Base-by-base conservation (phyloP, 2,797 vertebrate species). In the Phalloptychus januarius region DNA sequence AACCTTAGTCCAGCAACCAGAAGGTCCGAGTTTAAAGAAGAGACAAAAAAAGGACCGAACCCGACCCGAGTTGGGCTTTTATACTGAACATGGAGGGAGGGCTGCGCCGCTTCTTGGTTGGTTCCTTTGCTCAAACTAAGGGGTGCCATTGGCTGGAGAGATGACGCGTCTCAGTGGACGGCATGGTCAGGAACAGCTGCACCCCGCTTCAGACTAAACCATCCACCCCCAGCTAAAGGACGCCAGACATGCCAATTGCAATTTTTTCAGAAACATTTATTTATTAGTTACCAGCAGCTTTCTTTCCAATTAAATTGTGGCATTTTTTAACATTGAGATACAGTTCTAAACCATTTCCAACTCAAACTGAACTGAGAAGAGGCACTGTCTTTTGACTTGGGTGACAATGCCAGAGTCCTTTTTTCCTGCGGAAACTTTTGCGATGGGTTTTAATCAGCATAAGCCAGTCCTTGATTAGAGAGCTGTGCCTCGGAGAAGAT, bases 351-450 rank as follows among this genome's bases (percentile, higher is more conserved):
- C 92, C 91, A 86, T 94, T 93, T 92, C 81, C 80, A 95, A 95
- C 93, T 92, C 90, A 95, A 95, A 93, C 92, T 92, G 92, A 95
- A 95, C 90, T 91, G 89, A 94, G 85, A 94, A 94, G 90, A 93
- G 92, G 93, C 94, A 94, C 90, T 77, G 85, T 92, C 92, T 80
- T 89, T 82, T 83, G 85, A 91, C 91, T 89, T 81, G 84, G 86
- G 63, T 3, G 90, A 94, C 93, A 87, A 93, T 90, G 91, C 94
- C 93, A 77, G 44, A 81, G 90, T 89, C 33, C 8, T 33, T 61
- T 92, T 96, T 96, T 96, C 96, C 96, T 96, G 91, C 95, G 94
- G 83, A 96, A 96, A 94, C 94, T 96, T 94, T 96, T 96, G 86
- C 96, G 95, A 92, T 96, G 96, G 89, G 95, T 94, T 95, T 96